A percentile compares a stretch with the other conserved stretches of the same genome.
phyloP scores from a whole-genome alignment of 2,797 vertebrate species.

The Aeoliscus strigatus region DNA sequence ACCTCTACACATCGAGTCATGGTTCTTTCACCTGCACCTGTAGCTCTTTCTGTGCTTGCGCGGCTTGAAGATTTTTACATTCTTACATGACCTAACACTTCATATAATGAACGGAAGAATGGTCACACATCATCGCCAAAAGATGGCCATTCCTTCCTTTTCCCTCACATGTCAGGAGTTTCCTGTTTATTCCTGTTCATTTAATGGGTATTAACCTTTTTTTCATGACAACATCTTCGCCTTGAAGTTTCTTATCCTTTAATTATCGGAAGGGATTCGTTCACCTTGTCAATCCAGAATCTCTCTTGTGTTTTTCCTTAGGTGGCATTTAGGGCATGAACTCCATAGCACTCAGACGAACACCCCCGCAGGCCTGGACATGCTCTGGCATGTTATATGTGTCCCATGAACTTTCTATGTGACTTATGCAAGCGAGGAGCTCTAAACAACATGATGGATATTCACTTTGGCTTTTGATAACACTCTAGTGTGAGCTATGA shows the following conservation, averaged over 20 bases:
- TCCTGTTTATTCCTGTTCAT: conserved; percentile 3
- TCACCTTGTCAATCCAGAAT: conserved; percentile 24
- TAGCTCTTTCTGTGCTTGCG: too few species aligned
- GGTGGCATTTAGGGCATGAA: conserved; percentile 60
- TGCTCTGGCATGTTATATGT: conserved; percentile 43
- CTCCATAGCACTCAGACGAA: conserved; percentile 39
- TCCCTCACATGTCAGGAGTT: too few species aligned
- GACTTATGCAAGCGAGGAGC: conserved; percentile 53
- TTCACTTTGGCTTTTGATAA: conserved; percentile 25
- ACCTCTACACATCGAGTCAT: too few species aligned
- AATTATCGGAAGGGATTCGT: conserved; percentile 52
- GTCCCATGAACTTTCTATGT: conserved; percentile 51
- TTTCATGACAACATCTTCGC: conserved; percentile 36
- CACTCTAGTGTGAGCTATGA: conserved; percentile 17
- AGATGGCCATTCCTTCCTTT: too few species aligned
- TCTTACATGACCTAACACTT: too few species aligned
- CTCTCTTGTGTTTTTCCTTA: conserved; percentile 31
- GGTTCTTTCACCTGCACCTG: too few species aligned
- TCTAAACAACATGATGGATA: conserved; percentile 31
- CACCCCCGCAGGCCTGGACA: conserved; percentile 48
- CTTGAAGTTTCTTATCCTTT: conserved; percentile 59
- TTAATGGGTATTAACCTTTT: conserved; percentile 34
- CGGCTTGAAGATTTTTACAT: too few species aligned
- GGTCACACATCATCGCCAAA: too few species aligned
- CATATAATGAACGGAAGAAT: too few species aligned